Conservation (phyloP, 2,888 invertebrate genomes). For the Hyposoter dolosus region DNA sequence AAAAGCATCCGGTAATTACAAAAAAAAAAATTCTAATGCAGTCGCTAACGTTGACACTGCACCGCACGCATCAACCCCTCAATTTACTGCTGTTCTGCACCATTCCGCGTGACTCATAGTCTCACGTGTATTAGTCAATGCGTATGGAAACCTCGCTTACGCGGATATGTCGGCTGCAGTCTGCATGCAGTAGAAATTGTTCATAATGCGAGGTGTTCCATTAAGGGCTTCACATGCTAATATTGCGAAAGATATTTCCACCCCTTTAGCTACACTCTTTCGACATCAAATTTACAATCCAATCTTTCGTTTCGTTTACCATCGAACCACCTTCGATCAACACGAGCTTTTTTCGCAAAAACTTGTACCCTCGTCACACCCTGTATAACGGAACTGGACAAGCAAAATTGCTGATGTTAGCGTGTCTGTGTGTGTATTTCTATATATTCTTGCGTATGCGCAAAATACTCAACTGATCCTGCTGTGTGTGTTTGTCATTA, state of each 20-base stretch:
- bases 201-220: not conserved
- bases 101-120: conserved; percentile 52
- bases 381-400: not conserved
- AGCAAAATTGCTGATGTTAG: not conserved
- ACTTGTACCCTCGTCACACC: not conserved
- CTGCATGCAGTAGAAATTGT: conserved; percentile 36
- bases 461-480: conserved; percentile 36
- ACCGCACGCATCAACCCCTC: conserved; percentile 10
- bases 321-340: not conserved
- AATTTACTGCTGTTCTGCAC: conserved; percentile 22
- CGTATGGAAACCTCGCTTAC: conserved; percentile 25
- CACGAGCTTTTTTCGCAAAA: not conserved
- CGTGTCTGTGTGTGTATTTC: not conserved
- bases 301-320: not conserved
- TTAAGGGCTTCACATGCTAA: not conserved
- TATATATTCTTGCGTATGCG: conserved; percentile 48
- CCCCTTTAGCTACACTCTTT: not conserved
- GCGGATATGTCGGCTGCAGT: conserved; percentile 26
- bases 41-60: not conserved
- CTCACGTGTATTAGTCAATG: conserved; percentile 26
- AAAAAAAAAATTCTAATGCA: not conserved
- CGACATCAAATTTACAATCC: not conserved
- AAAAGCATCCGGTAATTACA: not conserved
- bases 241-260: not conserved
- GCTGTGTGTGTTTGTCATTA: conserved; percentile 5